Evolutionary conservation across 2,113 vertebrate genomes (phyloP).

Genomic region (Erinaceus europaeus): DNA sequence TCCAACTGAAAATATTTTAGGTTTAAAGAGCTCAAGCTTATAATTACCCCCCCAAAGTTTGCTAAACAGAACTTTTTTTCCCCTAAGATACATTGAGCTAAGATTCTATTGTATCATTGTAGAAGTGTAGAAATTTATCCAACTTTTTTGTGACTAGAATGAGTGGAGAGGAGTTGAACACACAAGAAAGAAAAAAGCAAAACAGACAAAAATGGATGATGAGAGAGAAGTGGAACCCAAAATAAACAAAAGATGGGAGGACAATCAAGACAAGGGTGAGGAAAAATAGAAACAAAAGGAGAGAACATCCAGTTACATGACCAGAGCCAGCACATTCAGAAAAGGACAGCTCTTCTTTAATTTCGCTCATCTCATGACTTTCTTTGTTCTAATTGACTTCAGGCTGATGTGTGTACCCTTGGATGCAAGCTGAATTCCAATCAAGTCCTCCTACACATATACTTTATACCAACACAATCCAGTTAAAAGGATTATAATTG

Average conservation of each 20-base stretch:
- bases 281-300: not conserved
- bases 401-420: slow-evolving; percentile 74
- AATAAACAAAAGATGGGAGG: slow-evolving; percentile 16
- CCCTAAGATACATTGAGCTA: not conserved
- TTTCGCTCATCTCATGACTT: slow-evolving; percentile 49
- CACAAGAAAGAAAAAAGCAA: not conserved
- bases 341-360: slow-evolving; percentile 38
- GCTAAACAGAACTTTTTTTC: slow-evolving; percentile 2
- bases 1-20: slow-evolving; percentile 52
- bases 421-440: slow-evolving; percentile 80
- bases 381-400: slow-evolving; percentile 80
- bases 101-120: not conserved
- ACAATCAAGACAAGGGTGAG: not conserved
- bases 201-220: not conserved
- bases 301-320: not conserved
- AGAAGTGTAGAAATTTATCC: not conserved
- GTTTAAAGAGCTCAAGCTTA: slow-evolving; percentile 13
- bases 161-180: not conserved
- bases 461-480: slow-evolving; percentile 84
- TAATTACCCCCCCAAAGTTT: not conserved
- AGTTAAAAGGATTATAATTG: slow-evolving; percentile 86
- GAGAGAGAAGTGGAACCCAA: not conserved
- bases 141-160: not conserved
- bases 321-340: not conserved
- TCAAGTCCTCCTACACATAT: slow-evolving; percentile 79